These are phyloP conservation scores for Centruroides sculpturatus DNA, from an alignment of 1,140 invertebrate species.

Conservation along the genomic window DNA sequence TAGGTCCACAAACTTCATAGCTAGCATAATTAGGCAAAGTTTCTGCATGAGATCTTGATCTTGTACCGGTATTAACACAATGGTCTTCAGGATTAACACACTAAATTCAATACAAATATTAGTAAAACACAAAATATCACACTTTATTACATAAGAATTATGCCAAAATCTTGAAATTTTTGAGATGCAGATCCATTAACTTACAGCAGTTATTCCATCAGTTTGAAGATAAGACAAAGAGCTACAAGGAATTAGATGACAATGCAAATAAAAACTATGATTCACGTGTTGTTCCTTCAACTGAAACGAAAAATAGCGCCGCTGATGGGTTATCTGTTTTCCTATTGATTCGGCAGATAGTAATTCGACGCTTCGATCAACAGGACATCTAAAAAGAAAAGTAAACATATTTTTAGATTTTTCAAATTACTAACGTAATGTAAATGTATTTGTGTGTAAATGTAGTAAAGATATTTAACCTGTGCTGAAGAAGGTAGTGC, in stretches of 20 bases:
- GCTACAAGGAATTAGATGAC: slow-evolving; percentile 8
- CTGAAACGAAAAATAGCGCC: slow-evolving; percentile 9
- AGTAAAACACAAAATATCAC: too few relatives aligned
- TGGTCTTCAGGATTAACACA: slow-evolving; percentile 22
- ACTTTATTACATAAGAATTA: too few relatives aligned
- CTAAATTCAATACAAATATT: slow-evolving; percentile 13
- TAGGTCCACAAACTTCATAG: slow-evolving; percentile 21
- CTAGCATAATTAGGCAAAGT: slow-evolving; percentile 20
- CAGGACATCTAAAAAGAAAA: slow-evolving; percentile 3
- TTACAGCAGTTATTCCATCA: not conserved
- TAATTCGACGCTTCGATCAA: slow-evolving; percentile 6
- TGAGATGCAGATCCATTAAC: too few relatives aligned
- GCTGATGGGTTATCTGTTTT: not conserved
- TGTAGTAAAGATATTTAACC: too few relatives aligned
- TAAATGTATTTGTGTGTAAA: too few relatives aligned
- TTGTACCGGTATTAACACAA: slow-evolving; percentile 15
- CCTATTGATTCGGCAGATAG: slow-evolving; percentile 4
- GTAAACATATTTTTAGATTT: not conserved
- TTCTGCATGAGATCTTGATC: slow-evolving; percentile 20
- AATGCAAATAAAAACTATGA: slow-evolving; percentile 7
- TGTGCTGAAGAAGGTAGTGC: too few relatives aligned
- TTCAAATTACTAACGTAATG: not conserved
- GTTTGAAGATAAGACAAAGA: not conserved
- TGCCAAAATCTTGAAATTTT: too few relatives aligned
- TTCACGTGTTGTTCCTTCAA: slow-evolving; percentile 9